Conservation (phyloP, 2,113 vertebrate species). For the Poeciliopsis prolifica region DNA sequence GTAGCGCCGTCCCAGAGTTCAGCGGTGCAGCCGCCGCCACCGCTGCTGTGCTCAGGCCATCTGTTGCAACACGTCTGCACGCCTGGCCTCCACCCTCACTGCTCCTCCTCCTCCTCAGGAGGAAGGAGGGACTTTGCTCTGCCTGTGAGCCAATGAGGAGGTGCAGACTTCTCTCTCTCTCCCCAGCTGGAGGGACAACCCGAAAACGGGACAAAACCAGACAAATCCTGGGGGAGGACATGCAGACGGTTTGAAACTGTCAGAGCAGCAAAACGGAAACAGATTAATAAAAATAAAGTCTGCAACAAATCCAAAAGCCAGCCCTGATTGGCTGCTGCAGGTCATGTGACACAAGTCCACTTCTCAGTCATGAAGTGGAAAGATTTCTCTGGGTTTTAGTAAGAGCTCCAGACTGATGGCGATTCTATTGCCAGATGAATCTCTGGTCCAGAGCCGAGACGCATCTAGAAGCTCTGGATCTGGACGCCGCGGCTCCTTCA, state of each 20-base stretch:
- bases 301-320: no score
- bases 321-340: no score
- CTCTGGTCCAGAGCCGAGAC: no score
- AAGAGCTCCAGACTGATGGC: no score
- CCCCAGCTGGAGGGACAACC: conserved; percentile 30
- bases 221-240: conserved; percentile 21
- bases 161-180: conserved; percentile 2
- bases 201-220: conserved; percentile 31
- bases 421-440: no score
- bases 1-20: conserved; percentile 43
- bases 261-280: no score
- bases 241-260: neutral
- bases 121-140: conserved; percentile 30
- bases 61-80: conserved; percentile 69
- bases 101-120: conserved; percentile 5
- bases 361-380: no score
- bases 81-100: conserved; percentile 61
- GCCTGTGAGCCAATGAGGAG: conserved; percentile 27
- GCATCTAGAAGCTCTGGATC: no score
- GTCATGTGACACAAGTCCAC: no score
- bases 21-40: conserved; percentile 29
- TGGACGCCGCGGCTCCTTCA: no score
- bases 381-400: no score
- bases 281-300: no score
- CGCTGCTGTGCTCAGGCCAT: conserved; percentile 55